Base-by-base conservation (phyloP, 2,888 invertebrate species). In the Nemoura dubitans region DNA sequence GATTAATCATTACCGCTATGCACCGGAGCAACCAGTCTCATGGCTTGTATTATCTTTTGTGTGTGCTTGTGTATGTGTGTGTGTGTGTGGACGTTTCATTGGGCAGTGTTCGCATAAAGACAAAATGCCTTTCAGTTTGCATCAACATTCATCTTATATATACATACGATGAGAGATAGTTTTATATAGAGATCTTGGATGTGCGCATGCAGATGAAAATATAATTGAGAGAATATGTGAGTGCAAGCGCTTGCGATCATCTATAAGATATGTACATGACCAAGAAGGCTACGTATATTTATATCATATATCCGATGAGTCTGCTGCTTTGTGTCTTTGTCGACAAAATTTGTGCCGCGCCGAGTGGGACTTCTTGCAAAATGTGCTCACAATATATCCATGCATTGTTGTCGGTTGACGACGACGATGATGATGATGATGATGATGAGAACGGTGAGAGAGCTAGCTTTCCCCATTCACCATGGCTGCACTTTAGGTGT, bases 281-380 rank as follows among this genome's bases (percentile, higher is more conserved):
- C 59, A 21, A 21, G 59, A 2, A 3, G 59, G 59, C 59, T 59
- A 21, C 21, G 14, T 7, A 7, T 59, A 59, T 1, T 59, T 21
- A 59, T 59, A 16, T 21, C 21, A 14, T 59, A 10, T 10, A 59
- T 1, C 59, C 59, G 59, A 59, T 59, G 59, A 59, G 59, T 59
- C 21, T 3, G 21, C 59, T 21, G 36, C 59, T 59, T 59, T 59
- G 59, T 59, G 6, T 3, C 59, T 59, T 59, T 59, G 59, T 59
- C 59, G 59, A 59, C 59, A 59, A 59, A 59, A 59, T 59, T 59
- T 59, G 59, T 59, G 59, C 59, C 59, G 59, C 59, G 21, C 59
- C 3, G 59, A 59, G 59, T 59, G 59, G 59, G 36, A n/a, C n/a
- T 36, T 3, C 36, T 36, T 36, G 59, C 21, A 59, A 2, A 36